These are phyloP conservation scores for Macrotis lagotis DNA, from an alignment of 2,113 vertebrate genomes.

Conservation along the genomic window DNA sequence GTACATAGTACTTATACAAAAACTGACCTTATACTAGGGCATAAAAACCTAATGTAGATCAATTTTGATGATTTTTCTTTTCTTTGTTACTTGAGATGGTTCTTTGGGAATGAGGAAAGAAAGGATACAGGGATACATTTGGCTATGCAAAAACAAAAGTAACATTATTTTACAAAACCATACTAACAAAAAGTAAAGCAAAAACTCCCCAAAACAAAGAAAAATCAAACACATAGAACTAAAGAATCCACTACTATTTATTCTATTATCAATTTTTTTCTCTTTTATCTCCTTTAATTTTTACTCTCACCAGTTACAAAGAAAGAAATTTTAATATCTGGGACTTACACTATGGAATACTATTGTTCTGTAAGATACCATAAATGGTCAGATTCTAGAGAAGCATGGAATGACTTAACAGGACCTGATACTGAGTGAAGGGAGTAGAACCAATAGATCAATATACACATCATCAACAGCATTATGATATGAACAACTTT, in stretches of 20 bases:
- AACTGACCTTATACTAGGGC: too few species aligned
- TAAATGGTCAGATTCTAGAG: not conserved
- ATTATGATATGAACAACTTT: too few species aligned
- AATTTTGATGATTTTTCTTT: not conserved
- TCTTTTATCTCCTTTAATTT: not conserved
- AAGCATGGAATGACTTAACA: not conserved
- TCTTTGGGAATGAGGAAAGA: not conserved
- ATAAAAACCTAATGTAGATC: too few species aligned
- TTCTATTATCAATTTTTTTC: not conserved
- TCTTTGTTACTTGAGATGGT: not conserved
- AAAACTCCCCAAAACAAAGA: not conserved
- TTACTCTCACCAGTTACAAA: not conserved
- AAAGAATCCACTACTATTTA: not conserved
- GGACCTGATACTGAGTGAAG: not conserved
- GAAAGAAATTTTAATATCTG: not conserved
- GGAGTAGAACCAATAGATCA: not conserved
- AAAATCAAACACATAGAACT: not conserved
- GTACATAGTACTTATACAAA: too few species aligned
- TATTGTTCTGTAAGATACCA: not conserved
- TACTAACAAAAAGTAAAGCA: not conserved
- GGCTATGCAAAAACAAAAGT: not conserved
- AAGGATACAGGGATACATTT: not conserved
- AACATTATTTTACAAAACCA: not conserved
- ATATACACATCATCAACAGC: too few species aligned
- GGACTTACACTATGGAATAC: not conserved